Evolutionary conservation across 2,797 vertebrate species (phyloP), one percentile per base, ranked within the genome.

Genomic region (Australoheros facetus): DNA sequence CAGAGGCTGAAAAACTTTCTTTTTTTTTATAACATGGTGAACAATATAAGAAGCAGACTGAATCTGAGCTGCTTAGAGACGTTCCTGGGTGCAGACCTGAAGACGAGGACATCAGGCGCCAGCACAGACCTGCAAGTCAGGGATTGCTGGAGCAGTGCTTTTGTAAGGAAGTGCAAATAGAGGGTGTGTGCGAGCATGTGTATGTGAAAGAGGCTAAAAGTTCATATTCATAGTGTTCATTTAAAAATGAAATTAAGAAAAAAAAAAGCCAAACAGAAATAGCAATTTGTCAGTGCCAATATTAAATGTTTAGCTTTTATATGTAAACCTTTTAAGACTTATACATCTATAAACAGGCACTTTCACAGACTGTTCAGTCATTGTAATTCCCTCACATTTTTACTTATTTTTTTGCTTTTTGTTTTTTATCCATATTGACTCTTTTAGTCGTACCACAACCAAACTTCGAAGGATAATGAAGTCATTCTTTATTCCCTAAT

Each of bases 141-240:
- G 82, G 82, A 86, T 87, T 87, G 89, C 84, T 62, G 85, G 75
- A 88, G 87, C 57, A n/a, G 70, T 56, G 75, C 78, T 83, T 85
- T 91, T 80, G 78, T 82, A 23, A 64, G 64, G 80, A 84, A 74
- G 73, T 57, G 54, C 66, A 77, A 81, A 82, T 75, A 51, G 79
- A 83, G 77, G 69, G 62, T 85, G 80, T 87, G 66, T 89, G 83
- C 64, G 79, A 69, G 75, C 76, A 84, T 81, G 74, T 60, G 80
- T 74, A 80, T 42, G 84, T 83, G 81, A 56, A 73, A 71, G 76
- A 75, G 53, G 77, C 77, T 83, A 45, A 83, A 62, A 87, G 81
- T 56, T 87, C 84, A 80, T 78, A 21, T 71, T 70, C 60, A 3
- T 14, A 82, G 78, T 80, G 79, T 77, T 74, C 45, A 14, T 51